Percentiles rank a stretch among this genome's conserved stretches.
phyloP scores from a whole-genome alignment of 2,888 invertebrate genomes.

The Amaurobius ferox region DNA sequence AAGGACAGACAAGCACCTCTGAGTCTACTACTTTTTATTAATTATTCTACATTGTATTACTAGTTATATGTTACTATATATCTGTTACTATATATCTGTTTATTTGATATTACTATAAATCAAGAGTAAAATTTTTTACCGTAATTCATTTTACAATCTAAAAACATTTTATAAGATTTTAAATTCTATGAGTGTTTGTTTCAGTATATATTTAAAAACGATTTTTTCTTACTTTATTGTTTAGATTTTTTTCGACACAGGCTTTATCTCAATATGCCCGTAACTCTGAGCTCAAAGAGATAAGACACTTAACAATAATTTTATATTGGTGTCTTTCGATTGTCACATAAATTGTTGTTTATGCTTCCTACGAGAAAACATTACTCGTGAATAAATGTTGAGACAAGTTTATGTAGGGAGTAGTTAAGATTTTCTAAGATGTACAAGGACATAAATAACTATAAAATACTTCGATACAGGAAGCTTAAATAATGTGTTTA shows the following conservation, averaged over 20 bases:
- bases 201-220: too few species aligned
- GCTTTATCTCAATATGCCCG: background rate
- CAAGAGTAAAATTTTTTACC: too few species aligned
- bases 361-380: background rate
- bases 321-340: constrained; percentile 3
- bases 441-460: background rate
- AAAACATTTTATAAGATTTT: too few species aligned
- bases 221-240: too few species aligned
- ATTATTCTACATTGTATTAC: too few species aligned
- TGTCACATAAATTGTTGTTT: constrained; percentile 13
- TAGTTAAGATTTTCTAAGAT: background rate
- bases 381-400: background rate
- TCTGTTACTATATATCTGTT: too few species aligned
- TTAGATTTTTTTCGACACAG: background rate
- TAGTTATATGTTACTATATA: too few species aligned
- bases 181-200: too few species aligned
- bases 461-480: background rate
- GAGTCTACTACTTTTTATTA: too few species aligned
- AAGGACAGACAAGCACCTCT: too few species aligned
- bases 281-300: background rate
- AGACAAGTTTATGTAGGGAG: constrained; percentile 12
- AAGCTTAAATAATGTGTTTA: background rate
- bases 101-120: too few species aligned
- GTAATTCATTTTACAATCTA: too few species aligned
- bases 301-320: constrained; percentile 3